These are phyloP conservation scores for Chaetops frenatus DNA, from an alignment of 2,113 vertebrate species.

Conservation along the genomic window DNA sequence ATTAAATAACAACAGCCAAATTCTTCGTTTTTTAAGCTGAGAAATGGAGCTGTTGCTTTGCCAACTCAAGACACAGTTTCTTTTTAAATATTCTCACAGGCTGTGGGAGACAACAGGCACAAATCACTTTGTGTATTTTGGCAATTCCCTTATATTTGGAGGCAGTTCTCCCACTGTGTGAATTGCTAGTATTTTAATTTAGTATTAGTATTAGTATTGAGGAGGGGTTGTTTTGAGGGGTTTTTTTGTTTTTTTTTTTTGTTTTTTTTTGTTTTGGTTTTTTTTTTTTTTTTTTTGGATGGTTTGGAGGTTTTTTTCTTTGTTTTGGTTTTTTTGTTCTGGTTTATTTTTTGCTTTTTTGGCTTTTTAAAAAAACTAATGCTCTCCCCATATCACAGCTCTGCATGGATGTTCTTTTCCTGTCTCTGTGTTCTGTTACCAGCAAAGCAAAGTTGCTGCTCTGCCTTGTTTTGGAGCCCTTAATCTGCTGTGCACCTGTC, in stretches of 20 bases:
- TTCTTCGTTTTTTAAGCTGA: neutral
- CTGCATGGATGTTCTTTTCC: neutral
- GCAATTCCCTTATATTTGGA: neutral
- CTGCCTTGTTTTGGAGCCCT: neutral
- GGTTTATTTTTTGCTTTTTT: neutral
- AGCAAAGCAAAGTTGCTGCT: neutral
- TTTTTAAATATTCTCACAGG: neutral
- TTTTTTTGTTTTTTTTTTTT: neutral
- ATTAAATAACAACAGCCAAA: neutral
- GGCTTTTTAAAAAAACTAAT: neutral
- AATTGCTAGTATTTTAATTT: neutral
- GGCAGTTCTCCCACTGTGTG: neutral
- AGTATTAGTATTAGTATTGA: neutral
- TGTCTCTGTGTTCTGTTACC: neutral
- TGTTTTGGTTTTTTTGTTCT: neutral
- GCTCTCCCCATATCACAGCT: neutral
- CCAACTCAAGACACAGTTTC: neutral
- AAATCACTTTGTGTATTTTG: neutral
- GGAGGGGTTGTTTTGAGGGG: neutral
- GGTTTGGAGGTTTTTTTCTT: neutral
- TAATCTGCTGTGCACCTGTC: constrained; percentile 12
- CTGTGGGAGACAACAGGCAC: neutral
- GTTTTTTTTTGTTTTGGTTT: neutral
- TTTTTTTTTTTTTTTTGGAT: neutral
- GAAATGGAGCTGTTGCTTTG: neutral